phyloP scores from a whole-genome alignment of 2,888 invertebrate genomes.

The Camponotus fellah region DNA sequence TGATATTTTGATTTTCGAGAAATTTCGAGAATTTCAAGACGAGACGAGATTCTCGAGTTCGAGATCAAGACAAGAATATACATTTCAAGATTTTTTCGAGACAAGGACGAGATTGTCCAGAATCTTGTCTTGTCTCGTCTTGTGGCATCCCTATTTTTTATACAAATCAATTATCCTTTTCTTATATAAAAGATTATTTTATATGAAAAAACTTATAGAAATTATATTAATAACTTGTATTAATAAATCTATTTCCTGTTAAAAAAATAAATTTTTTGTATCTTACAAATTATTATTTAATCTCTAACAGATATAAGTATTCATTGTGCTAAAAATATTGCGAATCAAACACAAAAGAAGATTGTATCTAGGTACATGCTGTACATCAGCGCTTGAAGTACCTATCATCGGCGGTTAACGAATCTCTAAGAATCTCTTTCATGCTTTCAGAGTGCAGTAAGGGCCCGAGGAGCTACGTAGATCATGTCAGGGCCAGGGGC shows the following conservation, averaged over 20 bases:
- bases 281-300: not conserved
- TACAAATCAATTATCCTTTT: not conserved
- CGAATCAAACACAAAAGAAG: not conserved
- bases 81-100: no score
- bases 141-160: no score
- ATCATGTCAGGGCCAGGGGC: constrained; percentile 78
- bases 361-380: not conserved
- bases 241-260: not conserved
- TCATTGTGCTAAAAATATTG: not conserved
- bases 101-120: no score
- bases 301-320: not conserved
- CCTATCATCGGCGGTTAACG: not conserved
- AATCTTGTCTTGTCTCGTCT: no score
- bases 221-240: not conserved
- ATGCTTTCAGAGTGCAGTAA: constrained; percentile 61
- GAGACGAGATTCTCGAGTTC: no score
- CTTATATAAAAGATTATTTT: not conserved
- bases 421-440: not conserved
- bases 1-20: no score
- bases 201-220: not conserved
- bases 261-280: constrained; percentile 1
- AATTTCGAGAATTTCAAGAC: no score
- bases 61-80: no score
- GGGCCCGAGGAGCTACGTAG: constrained; percentile 56
- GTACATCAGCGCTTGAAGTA: not conserved